Evolutionary conservation across 2,888 invertebrate species (phyloP), one percentile per base, ranked within the genome.

Genomic region (Ferrisia virgata): DNA sequence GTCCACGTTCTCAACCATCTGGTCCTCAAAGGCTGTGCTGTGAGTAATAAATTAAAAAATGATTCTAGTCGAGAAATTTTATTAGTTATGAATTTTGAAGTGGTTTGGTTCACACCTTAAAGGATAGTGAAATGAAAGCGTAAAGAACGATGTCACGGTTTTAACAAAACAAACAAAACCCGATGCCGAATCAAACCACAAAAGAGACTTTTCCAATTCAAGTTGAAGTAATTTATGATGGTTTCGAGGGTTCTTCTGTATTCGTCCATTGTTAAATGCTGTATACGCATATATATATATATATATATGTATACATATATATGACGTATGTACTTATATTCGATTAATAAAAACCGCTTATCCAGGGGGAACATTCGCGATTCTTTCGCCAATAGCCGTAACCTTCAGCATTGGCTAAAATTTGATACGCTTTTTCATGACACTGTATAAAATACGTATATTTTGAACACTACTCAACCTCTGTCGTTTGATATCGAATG

Each of bases 101-200:
- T 69, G 47, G 83, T 43, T 28, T 13, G 39, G 83, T 83, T 83
- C 76, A 69, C 83, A 83, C 83, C 83, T 83, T 76, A 83, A 72
- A 83, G 43, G 76, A 40, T 25, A 47, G n/a, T 18, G 18, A 72
- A 83, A 83, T 76, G 76, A 47, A 83, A 83, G 83, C 83, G 76
- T 83, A 33, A 43, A 83, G 43, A 83, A 43, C 43, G 72, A 83
- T 83, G 83, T 83, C 83, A 83, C 83, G 83, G 83, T 72, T 43
- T 72, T 83, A 83, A 83, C 83, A 83, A 83, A 83, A 83, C 83
- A 83, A 83, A 83, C 83, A 83, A 47, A 83, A 83, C 39, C 76
- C 76, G 39, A 83, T 33, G n/a, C 76, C 83, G 39, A 76, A 43
- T n/a, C 40, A 76, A 83, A 83, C 83, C 83, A 83, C 83, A 83